Evolutionary conservation across 2,797 vertebrate genomes (phyloP).

Genomic region (Neoniphon sammara): DNA sequence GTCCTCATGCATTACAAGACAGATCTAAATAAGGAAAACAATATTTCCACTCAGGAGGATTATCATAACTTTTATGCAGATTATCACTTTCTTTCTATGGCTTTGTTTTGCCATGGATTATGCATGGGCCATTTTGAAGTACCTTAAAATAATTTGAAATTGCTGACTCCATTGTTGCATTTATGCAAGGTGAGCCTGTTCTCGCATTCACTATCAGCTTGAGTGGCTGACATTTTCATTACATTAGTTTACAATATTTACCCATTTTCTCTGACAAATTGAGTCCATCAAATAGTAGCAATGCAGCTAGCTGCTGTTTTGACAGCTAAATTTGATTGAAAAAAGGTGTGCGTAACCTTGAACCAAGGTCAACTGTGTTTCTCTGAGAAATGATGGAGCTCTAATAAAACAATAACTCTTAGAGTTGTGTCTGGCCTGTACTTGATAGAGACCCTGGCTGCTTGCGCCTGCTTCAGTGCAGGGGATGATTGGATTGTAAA

Average conservation of each 20-base stretch:
- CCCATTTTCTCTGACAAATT: neutral
- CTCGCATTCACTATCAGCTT: neutral
- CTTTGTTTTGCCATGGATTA: neutral
- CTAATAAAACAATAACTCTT: constrained; percentile 53
- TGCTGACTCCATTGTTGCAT: constrained; percentile 2
- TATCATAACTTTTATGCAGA: constrained; percentile 59
- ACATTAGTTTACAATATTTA: constrained; percentile 21
- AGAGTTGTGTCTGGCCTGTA: constrained; percentile 25
- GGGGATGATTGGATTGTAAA: constrained; percentile 68
- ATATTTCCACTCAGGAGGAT: constrained; percentile 45
- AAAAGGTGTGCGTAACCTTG: constrained; percentile 44
- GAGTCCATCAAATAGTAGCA: neutral
- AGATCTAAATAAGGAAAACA: constrained; percentile 48
- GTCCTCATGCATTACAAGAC: constrained; percentile 22
- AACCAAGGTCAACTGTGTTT: constrained; percentile 30
- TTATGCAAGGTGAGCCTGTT: neutral
- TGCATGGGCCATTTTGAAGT: constrained; percentile 16
- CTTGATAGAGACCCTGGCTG: constrained; percentile 29
- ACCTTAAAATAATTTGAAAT: constrained; percentile 48
- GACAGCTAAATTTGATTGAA: neutral
- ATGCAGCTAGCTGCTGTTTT: neutral
- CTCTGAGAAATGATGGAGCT: constrained; percentile 33
- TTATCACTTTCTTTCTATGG: constrained; percentile 41
- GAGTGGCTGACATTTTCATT: constrained; percentile 5
- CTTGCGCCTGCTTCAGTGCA: constrained; percentile 12